These are phyloP conservation scores for Triplophysa yarkandensis DNA, from an alignment of 2,797 vertebrate species.

Conservation along the genomic window DNA sequence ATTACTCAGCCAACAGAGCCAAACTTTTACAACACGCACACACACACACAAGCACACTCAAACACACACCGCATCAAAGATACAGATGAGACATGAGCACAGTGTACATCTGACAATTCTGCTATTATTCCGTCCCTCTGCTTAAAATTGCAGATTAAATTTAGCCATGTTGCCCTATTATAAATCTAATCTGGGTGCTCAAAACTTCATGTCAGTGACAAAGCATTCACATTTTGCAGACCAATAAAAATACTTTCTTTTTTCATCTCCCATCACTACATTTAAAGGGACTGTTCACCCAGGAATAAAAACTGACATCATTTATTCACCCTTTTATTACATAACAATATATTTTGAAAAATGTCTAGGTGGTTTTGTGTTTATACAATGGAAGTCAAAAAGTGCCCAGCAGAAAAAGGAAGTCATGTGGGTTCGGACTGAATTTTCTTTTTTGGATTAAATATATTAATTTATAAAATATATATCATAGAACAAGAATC, in stretches of 20 bases:
- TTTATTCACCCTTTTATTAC: too few relatives aligned
- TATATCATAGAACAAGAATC: too few relatives aligned
- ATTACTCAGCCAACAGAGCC: conserved; percentile 45
- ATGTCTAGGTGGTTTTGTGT: too few relatives aligned
- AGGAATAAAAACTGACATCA: too few relatives aligned
- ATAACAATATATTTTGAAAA: too few relatives aligned
- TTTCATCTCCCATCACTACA: not conserved
- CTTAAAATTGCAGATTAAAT: not conserved
- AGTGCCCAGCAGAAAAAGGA: too few relatives aligned
- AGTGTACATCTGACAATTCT: not conserved
- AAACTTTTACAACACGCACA: conserved; percentile 53
- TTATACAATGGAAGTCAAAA: too few relatives aligned
- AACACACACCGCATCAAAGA: conserved; percentile 30
- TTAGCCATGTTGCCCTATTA: not conserved
- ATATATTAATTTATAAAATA: too few relatives aligned
- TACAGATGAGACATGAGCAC: conserved; percentile 2
- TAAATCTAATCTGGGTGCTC: not conserved
- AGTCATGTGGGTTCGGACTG: too few relatives aligned
- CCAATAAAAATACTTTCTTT: not conserved
- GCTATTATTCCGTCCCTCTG: not conserved
- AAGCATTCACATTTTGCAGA: not conserved
- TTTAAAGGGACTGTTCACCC: not conserved
- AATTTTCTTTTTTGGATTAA: too few relatives aligned
- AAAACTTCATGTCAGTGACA: not conserved
- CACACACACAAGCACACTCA: conserved; percentile 45